Evolutionary conservation across 2,888 invertebrate species (phyloP).

Genomic region (Chirona hameri): DNA sequence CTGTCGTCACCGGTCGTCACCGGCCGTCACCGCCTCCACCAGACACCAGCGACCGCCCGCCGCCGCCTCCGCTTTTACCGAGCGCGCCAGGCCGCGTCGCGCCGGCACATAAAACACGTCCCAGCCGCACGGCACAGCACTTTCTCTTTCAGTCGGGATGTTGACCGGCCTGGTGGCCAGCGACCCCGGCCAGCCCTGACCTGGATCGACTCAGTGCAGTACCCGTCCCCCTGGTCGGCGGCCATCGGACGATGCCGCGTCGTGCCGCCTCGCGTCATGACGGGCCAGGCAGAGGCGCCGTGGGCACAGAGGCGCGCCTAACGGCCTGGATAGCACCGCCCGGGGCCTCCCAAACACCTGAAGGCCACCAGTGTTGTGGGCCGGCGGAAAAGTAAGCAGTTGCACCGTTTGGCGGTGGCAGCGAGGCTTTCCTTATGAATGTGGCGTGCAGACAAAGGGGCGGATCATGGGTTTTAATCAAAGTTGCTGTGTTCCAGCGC

Average conservation of each 20-base stretch:
- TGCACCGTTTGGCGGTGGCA: no score
- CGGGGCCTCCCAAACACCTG: neutral
- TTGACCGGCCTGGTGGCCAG: constrained; percentile 1
- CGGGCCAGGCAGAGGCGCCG: neutral
- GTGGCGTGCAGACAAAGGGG: neutral
- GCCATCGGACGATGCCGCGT: no score
- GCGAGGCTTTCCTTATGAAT: no score
- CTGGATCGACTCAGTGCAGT: neutral
- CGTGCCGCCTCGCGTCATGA: no score
- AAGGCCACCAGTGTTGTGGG: neutral
- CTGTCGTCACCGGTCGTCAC: neutral
- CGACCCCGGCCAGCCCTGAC: constrained; percentile 14
- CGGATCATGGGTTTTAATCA: neutral
- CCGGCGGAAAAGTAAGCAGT: neutral
- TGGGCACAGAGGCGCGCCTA: neutral
- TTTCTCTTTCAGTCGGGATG: neutral
- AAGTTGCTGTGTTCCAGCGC: neutral
- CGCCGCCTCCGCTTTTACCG: no score
- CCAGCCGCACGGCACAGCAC: neutral
- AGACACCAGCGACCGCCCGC: no score
- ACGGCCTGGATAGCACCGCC: neutral
- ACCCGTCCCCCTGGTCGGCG: neutral
- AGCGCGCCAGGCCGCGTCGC: no score
- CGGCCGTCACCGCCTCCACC: neutral
- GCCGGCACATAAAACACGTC: neutral